Evolutionary conservation across 30 jellyfish, hydroid and myxozoan genomes (phyloP), one percentile per base, ranked within the genome.

Genomic region (Sanderia malayensis): DNA sequence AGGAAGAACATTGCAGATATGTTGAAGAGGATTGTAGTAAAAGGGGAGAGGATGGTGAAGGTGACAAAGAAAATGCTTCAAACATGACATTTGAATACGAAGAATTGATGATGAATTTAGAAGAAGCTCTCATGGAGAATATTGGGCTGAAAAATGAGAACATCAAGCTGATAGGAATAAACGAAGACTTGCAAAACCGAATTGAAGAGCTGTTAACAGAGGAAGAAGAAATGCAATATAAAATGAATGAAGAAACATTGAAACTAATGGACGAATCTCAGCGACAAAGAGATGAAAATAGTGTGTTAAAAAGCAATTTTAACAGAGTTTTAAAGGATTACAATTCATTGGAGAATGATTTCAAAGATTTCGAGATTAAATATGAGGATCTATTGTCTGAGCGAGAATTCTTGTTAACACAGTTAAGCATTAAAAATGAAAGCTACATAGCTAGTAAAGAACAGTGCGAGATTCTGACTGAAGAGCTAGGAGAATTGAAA

Each of bases 221-320:
- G 18, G 84, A 60, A 19, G 93, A 80, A 29, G 93, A 80, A 71
- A 57, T 80, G 34, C 80, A 64, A 15, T 69, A 58, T 67, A 69
- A 61, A 20, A 32, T 68, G 67, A 70, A 80, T 27, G 78, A 60
- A 46, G 47, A 77, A 21, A 78, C 89, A 10, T 31, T 78, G 58
- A 66, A 49, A 44, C 85, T 80, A 7, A 68, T 80, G 84, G 84
- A 69, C 27, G 93, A 80, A 37, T 57, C 61, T 1, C 76, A 61
- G 31, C 65, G 93, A 30, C 93, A 80, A 31, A 37, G 70, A 60
- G 93, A 80, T 15, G 93, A 80, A 69, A 80, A 80, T 28, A 24
- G 31, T 17, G 84, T 61, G 8, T 44, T 80, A 74, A 67, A 81
- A 80, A 80, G 68, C 57, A 80, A 80, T 24, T 80, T 80, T 66